phyloP scores from a whole-genome alignment of 2,888 invertebrate species.

The Agrilus mali region DNA sequence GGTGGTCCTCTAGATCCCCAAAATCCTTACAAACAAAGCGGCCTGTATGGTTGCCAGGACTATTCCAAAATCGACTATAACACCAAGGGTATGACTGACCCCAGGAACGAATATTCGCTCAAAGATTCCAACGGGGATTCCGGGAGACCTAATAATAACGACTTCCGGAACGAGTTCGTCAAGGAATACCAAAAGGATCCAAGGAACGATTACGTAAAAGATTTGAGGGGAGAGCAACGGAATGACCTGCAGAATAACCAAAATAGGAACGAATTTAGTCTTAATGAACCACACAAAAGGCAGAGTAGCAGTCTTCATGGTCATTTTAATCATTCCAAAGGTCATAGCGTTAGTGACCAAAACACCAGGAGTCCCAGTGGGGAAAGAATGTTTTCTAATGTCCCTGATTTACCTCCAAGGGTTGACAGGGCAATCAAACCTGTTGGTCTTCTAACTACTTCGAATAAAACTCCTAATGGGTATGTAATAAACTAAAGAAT shows the following conservation, averaged over 20 bases:
- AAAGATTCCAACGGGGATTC: conserved; percentile 13
- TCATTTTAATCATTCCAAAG: conserved; percentile 25
- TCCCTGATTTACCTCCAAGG: conserved; percentile 76
- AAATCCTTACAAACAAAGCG: conserved; percentile 20
- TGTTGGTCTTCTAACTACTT: conserved; percentile 36
- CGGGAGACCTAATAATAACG: background rate
- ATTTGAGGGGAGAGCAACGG: background rate
- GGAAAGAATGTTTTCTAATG: conserved; percentile 32
- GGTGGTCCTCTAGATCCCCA: conserved; percentile 20
- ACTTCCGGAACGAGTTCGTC: no score
- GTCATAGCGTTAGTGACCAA: conserved; percentile 26
- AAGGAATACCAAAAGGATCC: conserved; percentile 1
- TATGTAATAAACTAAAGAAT: conserved; percentile 10
- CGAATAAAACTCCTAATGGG: conserved; percentile 30
- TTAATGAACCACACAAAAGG: conserved; percentile 28
- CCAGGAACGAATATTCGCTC: conserved; percentile 1
- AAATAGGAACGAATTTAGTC: conserved; percentile 17
- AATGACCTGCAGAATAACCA: conserved; percentile 9
- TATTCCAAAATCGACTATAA: conserved; percentile 18
- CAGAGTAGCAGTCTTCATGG: conserved; percentile 31
- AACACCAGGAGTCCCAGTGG: conserved; percentile 24
- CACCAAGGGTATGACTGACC: conserved; percentile 12
- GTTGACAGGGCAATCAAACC: conserved; percentile 71
- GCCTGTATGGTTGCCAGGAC: conserved; percentile 15
- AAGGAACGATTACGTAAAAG: conserved; percentile 3